A percentile compares a stretch with the other conserved stretches of the same genome.
Evolutionary conservation across 2,888 invertebrate genomes (phyloP).

Genomic region (Xestoiulus laeticollis): DNA sequence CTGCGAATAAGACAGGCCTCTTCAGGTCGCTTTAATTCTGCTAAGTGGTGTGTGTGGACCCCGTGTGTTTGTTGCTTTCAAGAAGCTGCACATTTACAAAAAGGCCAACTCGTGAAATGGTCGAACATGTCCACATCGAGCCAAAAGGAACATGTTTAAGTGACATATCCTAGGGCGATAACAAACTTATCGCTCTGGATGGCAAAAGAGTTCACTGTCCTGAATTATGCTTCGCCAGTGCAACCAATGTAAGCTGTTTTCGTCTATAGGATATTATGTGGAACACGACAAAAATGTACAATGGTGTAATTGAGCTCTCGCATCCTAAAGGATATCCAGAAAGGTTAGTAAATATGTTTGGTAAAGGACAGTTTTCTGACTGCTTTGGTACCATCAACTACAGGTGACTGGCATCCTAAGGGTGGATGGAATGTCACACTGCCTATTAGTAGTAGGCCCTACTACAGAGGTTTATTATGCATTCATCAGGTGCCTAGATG

Average conservation of each 20-base stretch:
- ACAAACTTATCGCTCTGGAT: neutral
- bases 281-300: neutral
- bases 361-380: neutral
- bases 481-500: too few species aligned
- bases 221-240: neutral
- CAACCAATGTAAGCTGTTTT: neutral
- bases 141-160: neutral
- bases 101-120: neutral
- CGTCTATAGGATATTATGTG: neutral
- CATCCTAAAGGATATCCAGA: neutral
- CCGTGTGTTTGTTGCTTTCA: too few species aligned
- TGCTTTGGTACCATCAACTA: too few species aligned
- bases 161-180: neutral
- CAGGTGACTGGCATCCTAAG: too few species aligned
- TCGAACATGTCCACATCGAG: neutral
- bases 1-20: neutral
- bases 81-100: neutral
- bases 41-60: neutral
- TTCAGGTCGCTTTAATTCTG: constrained; percentile 10
- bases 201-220: neutral
- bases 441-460: too few species aligned
- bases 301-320: neutral
- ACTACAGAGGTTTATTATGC: too few species aligned
- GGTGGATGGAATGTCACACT: too few species aligned
- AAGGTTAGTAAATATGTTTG: neutral